Evolutionary conservation across 1,140 invertebrate genomes (phyloP).

Genomic region (Lordiphosa mommai): DNA sequence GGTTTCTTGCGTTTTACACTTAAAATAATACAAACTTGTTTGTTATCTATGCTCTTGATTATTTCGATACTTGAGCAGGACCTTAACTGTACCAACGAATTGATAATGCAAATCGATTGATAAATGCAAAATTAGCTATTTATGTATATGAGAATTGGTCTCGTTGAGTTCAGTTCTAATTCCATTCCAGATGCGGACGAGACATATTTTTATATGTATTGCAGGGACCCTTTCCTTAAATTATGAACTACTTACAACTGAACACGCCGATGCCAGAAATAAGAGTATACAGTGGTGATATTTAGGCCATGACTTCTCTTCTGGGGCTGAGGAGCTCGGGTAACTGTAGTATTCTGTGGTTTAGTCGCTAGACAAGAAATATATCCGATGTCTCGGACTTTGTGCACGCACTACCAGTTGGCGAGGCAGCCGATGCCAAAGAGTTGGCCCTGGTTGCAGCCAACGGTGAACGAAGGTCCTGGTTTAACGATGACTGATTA

Average conservation of each 20-base stretch:
- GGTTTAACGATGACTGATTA: conserved; percentile 79
- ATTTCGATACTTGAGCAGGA: conserved; percentile 3
- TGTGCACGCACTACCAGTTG: conserved; percentile 86
- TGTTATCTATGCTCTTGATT: not conserved
- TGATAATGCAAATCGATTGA: conserved; percentile 20
- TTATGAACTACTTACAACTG: not conserved
- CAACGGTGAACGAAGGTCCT: conserved; percentile 83
- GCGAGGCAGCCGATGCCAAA: conserved; percentile 85
- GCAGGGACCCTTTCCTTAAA: not conserved
- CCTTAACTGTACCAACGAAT: conserved; percentile 1
- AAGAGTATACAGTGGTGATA: not conserved
- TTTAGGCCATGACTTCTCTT: not conserved
- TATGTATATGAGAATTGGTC: conserved; percentile 37
- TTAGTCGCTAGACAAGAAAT: conserved; percentile 66
- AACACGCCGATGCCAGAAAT: not conserved
- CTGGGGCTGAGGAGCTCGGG: not conserved
- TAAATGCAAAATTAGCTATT: conserved; percentile 50
- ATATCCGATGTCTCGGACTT: conserved; percentile 82
- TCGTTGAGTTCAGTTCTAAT: conserved; percentile 30
- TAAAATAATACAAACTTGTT: conserved; percentile 8
- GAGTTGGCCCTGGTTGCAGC: conserved; percentile 87
- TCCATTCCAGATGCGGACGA: not conserved
- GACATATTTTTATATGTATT: not conserved
- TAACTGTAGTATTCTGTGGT: not conserved
- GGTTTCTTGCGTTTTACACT: conserved; percentile 31